Evolutionary conservation across 2,888 invertebrate genomes (phyloP).

Genomic region (Rhagophthalmus giganteus): DNA sequence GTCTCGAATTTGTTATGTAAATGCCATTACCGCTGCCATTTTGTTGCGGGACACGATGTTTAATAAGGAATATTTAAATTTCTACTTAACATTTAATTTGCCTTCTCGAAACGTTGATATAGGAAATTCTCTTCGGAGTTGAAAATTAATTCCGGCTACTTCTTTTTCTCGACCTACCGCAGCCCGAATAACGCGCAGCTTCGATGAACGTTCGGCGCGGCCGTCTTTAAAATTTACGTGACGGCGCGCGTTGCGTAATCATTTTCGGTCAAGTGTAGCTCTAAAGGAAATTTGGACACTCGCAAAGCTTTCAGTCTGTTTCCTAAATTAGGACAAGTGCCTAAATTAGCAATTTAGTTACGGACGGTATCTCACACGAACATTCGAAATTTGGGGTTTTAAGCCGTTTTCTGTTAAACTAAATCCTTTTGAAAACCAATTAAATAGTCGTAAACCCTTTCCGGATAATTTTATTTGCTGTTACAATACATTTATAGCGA

Average conservation of each 20-base stretch:
- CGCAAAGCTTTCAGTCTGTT: slow-evolving; percentile 8
- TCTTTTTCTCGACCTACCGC: no score
- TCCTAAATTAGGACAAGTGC: slow-evolving; percentile 4
- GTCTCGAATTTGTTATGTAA: slow-evolving; percentile 16
- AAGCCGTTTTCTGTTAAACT: neutral
- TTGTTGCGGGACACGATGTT: slow-evolving; percentile 5
- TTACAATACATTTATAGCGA: neutral
- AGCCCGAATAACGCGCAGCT: no score
- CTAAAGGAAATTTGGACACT: slow-evolving; percentile 6
- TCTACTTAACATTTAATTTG: slow-evolving; percentile 10
- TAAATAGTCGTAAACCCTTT: neutral
- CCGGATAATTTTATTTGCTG: neutral
- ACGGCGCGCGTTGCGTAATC: slow-evolving; percentile 4
- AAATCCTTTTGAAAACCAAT: neutral
- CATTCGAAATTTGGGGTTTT: neutral
- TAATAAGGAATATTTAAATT: slow-evolving; percentile 9
- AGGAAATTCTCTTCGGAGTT: neutral
- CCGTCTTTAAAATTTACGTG: neutral
- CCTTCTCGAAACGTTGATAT: slow-evolving; percentile 4
- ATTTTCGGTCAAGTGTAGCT: slow-evolving; percentile 8
- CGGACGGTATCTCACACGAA: slow-evolving; percentile 1
- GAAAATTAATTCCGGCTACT: no score
- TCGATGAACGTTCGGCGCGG: no score
- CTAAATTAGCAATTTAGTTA: slow-evolving; percentile 7
- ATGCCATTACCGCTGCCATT: slow-evolving; percentile 13